Evolutionary conservation across 2,888 invertebrate species (phyloP).

Genomic region (Thereva nobilitata): DNA sequence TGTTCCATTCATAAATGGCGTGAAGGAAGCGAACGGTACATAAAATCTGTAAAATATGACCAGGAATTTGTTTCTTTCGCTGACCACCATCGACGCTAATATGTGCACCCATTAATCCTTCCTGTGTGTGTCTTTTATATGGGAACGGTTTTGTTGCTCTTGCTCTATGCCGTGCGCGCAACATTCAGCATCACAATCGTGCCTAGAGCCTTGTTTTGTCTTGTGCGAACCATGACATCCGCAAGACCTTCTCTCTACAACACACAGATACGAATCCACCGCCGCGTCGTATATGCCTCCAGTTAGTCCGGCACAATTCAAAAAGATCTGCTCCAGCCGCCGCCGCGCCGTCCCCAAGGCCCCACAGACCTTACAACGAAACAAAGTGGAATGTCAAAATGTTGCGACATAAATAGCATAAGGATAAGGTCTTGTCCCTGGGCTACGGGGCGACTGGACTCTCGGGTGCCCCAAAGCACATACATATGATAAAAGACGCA

Average conservation of each 20-base stretch:
- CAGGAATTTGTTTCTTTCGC: conserved; percentile 39
- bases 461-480: conserved; percentile 10
- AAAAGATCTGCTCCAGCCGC: neutral
- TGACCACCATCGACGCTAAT: conserved; percentile 58
- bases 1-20: conserved; percentile 24
- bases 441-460: neutral
- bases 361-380: conserved; percentile 18
- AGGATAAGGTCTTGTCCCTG: conserved; percentile 19
- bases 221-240: conserved; percentile 2
- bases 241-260: neutral
- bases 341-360: neutral
- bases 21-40: conserved; percentile 5
- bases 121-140: conserved; percentile 23
- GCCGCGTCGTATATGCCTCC: no score
- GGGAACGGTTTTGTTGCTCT: neutral
- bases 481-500: conserved; percentile 25
- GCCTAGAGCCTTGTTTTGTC: conserved; percentile 26
- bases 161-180: conserved; percentile 1
- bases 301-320: neutral
- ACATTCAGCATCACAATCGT: conserved; percentile 17
- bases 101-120: conserved; percentile 44
- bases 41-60: conserved; percentile 31
- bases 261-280: no score
- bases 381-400: conserved; percentile 34
- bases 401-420: conserved; percentile 34